A percentile compares a stretch with the other conserved stretches of the same genome.
phyloP scores from a whole-genome alignment of 2,113 vertebrate genomes.

The Mystacornis crossleyi region DNA sequence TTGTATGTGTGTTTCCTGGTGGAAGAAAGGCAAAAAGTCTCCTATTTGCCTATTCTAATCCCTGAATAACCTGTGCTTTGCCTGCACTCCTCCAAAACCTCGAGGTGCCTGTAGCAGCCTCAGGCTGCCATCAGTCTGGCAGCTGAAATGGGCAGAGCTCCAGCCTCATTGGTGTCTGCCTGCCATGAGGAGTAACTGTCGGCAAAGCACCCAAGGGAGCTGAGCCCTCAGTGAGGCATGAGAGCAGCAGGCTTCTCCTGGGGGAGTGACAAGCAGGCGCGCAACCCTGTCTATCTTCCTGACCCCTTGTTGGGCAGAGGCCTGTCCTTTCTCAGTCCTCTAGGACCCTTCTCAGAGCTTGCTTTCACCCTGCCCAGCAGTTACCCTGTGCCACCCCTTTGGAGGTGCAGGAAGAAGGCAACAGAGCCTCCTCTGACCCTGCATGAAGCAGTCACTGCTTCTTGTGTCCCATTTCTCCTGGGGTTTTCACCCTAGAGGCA shows the following conservation, averaged over 20 bases:
- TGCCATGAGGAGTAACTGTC: neutral
- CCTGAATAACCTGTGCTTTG: neutral
- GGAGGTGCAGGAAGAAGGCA: accelerated
- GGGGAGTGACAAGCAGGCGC: neutral
- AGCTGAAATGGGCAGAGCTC: neutral
- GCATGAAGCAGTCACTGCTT: neutral
- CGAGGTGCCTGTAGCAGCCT: neutral
- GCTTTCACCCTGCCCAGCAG: neutral
- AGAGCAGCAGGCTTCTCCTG: neutral
- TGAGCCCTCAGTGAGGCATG: neutral
- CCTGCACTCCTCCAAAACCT: neutral
- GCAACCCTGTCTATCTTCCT: neutral
- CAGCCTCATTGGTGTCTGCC: neutral
- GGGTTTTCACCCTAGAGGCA: neutral
- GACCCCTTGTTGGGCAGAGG: neutral
- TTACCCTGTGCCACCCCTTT: neutral
- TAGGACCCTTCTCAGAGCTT: neutral
- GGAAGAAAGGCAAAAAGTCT: neutral
- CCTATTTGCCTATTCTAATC: accelerated
- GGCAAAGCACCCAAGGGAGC: neutral
- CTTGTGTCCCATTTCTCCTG: neutral
- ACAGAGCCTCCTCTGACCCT: neutral
- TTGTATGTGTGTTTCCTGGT: neutral
- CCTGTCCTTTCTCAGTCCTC: neutral
- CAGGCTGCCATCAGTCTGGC: neutral